These are phyloP conservation scores for Lycocerus yunnanus DNA, from an alignment of 2,888 invertebrate genomes.

Conservation along the genomic window DNA sequence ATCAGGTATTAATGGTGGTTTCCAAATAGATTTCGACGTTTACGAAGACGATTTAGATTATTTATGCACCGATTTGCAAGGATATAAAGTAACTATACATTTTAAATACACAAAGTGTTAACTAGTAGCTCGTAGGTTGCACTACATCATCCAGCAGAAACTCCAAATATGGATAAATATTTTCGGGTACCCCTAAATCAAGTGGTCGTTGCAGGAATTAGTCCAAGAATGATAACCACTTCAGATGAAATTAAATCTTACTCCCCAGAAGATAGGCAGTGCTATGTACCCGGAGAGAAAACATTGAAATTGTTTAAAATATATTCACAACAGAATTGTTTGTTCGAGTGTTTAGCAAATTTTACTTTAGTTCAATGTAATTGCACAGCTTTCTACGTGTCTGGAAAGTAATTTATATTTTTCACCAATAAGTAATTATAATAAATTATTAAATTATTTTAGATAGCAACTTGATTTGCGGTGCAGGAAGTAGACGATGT, in stretches of 20 bases:
- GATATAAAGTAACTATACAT: background rate
- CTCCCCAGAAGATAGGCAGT: constrained; percentile 33
- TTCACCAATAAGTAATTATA: background rate
- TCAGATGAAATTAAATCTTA: constrained; percentile 35
- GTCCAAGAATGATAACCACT: constrained; percentile 38
- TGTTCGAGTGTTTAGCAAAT: constrained; percentile 41
- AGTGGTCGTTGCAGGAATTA: constrained; percentile 35
- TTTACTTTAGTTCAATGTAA: constrained; percentile 25
- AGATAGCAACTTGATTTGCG: background rate
- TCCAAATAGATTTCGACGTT: constrained; percentile 65
- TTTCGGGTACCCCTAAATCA: constrained; percentile 36
- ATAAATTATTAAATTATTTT: background rate
- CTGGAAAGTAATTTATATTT: background rate
- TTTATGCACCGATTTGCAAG: constrained; percentile 55
- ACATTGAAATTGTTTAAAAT: constrained; percentile 35
- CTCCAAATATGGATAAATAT: constrained; percentile 38
- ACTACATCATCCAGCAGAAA: constrained; percentile 45
- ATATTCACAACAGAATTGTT: constrained; percentile 42
- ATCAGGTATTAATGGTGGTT: constrained; percentile 68
- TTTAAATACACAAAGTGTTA: background rate
- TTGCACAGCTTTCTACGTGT: constrained; percentile 4
- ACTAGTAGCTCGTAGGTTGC: background rate
- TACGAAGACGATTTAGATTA: constrained; percentile 67
- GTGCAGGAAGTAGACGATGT: background rate
- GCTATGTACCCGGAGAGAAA: constrained; percentile 40